phyloP scores from a whole-genome alignment of 2,888 invertebrate genomes.

The Gari tellinella region DNA sequence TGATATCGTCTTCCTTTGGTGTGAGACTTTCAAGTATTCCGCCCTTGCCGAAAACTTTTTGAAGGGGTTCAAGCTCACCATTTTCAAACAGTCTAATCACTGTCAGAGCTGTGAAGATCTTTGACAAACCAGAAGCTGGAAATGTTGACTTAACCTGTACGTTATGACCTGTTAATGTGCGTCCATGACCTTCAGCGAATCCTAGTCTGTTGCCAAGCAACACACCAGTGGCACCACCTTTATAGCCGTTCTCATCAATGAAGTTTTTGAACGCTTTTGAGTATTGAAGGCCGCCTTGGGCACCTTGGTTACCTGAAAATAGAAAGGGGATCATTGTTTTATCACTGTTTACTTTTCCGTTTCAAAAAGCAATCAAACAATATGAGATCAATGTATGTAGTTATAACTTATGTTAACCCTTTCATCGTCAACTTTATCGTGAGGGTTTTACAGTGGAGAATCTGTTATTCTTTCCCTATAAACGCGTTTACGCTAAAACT shows the following conservation, averaged over 20 bases:
- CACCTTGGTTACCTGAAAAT: background rate
- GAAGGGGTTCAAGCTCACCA: constrained; percentile 64
- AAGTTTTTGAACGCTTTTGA: constrained; percentile 70
- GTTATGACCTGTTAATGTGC: constrained; percentile 63
- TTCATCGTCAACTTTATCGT: too few species aligned
- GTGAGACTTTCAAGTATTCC: constrained; percentile 67
- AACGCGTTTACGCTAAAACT: too few species aligned
- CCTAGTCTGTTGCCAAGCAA: constrained; percentile 72
- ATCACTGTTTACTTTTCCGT: too few species aligned
- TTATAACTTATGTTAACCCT: too few species aligned
- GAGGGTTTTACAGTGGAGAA: too few species aligned
- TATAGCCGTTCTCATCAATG: constrained; percentile 69
- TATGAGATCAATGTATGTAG: too few species aligned
- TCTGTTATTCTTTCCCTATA: too few species aligned
- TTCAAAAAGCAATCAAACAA: too few species aligned
- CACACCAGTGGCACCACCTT: constrained; percentile 75
- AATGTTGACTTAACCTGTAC: constrained; percentile 62
- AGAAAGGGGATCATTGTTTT: too few species aligned
- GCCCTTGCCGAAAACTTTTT: constrained; percentile 72
- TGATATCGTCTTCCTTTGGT: constrained; percentile 47
- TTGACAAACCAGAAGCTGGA: constrained; percentile 74
- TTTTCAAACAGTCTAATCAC: constrained; percentile 74
- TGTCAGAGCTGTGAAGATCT: constrained; percentile 78
- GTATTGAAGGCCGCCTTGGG: constrained; percentile 54
- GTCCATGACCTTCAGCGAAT: constrained; percentile 72